A percentile compares a stretch with the other conserved stretches of the same genome.
Conservation (phyloP, 92 coral and sea anemone genomes). For the Porites cylindrica region DNA sequence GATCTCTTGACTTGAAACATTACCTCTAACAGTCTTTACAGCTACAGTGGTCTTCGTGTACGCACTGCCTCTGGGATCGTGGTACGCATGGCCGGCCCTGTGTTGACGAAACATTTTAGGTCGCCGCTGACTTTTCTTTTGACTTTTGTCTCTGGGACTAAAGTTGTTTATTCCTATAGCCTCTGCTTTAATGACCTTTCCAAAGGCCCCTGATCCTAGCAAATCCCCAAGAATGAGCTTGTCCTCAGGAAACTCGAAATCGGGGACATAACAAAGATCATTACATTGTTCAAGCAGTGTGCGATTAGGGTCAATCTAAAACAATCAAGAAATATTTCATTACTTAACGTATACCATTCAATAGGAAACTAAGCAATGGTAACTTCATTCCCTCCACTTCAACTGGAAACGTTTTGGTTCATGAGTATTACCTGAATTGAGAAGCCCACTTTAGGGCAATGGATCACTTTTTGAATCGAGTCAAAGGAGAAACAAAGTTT, state of each 20-base stretch:
- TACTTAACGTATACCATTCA: no score
- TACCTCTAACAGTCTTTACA: conserved; percentile 91
- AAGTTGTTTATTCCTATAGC: conserved; percentile 86
- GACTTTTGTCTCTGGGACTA: conserved; percentile 75
- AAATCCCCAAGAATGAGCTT: conserved; percentile 75
- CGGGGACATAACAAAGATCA: conserved; percentile 71
- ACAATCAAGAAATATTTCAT: background rate
- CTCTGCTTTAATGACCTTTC: conserved; percentile 90
- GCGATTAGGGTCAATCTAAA: conserved; percentile 57
- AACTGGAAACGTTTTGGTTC: no score
- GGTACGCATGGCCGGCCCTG: conserved; percentile 61
- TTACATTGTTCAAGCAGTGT: conserved; percentile 75
- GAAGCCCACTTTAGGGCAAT: no score
- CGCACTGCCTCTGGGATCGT: conserved; percentile 55
- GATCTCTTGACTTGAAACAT: no score
- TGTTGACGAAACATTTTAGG: conserved; percentile 58
- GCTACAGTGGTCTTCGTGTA: conserved; percentile 80
- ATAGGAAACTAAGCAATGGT: no score
- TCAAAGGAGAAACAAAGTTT: no score
- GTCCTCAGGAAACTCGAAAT: conserved; percentile 88
- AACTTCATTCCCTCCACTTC: no score
- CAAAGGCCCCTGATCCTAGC: conserved; percentile 92
- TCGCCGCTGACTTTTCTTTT: conserved; percentile 65
- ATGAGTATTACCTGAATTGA: no score
- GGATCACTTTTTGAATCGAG: no score